Conservation (phyloP, 2,113 vertebrate species). For the Odocoileus virginianus region DNA sequence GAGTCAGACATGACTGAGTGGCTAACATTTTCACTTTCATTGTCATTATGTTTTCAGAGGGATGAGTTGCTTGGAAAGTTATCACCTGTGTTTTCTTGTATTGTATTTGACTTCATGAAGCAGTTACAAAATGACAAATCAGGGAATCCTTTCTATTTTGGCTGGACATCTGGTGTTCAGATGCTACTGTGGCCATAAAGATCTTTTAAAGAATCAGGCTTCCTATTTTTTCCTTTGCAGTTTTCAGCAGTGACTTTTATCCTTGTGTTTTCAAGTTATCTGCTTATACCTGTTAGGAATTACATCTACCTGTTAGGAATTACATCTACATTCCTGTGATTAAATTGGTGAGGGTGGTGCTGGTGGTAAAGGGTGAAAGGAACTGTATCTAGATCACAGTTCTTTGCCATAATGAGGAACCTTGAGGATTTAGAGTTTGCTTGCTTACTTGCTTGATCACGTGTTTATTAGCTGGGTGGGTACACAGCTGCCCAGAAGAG, state of each 20-base stretch:
- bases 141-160: neutral
- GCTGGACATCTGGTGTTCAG: neutral
- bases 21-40: neutral
- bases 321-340: neutral
- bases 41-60: neutral
- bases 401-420: neutral
- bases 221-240: neutral
- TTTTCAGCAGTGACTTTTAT: neutral
- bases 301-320: neutral
- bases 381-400: neutral
- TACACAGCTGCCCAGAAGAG: neutral
- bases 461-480: neutral
- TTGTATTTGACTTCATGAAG: neutral
- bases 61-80: neutral
- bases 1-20: accelerated
- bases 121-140: neutral
- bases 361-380: neutral
- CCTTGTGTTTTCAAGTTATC: neutral
- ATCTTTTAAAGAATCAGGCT: neutral
- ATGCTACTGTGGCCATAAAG: neutral
- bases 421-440: neutral
- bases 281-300: neutral
- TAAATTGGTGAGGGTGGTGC: neutral
- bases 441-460: neutral
- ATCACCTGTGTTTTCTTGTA: neutral